Base-by-base conservation (phyloP, 2,888 invertebrate genomes). In the Blomia tropicalis region DNA sequence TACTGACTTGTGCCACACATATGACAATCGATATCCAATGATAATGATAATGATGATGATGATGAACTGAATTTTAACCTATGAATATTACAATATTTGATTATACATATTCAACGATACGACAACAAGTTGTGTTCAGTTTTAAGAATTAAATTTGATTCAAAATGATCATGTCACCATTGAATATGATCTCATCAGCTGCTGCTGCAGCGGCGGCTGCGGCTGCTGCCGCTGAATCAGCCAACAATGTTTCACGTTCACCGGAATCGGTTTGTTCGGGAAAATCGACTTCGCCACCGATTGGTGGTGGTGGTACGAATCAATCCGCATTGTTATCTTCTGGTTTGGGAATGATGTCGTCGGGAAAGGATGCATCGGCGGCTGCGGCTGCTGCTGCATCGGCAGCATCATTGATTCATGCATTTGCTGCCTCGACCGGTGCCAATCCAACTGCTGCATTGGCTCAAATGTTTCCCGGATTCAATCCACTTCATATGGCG, bases 381-480 rank as follows among this genome's bases (percentile, higher is more conserved):
- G 41, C 41, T n/a, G 41, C 41, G n/a, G 41, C 41, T n/a, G 22
- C 51, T n/a, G 51, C 51, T 27, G 51, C 51, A 7, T 7, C 51
- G n/a, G 51, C 51, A 22, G 51, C 51, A 22, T 47, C 51, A 11
- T 11, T 47, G 5, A 7, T 47, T 47, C 51, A 47, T n/a, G 51
- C 51, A 11, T 47, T 47, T 47, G 51, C 51, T 47, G 7, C 51
- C 22, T 7, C 51, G 5, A 47, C 7, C 51, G 23, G 23, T 47
- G 51, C 51, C 7, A 47, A 47, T 27, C 56, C 56, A 3, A n/a
- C n/a, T n/a, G 31, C 56, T 14, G 29, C 56, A 56, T 23, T 56
- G 30, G 56, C 56, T 19, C 56, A 56, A 56, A 29, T 56, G 31
- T 56, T 56, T 36, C 56, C 56, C 25, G 56, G 56, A n/a, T 27